phyloP scores from a whole-genome alignment of 2,113 vertebrate genomes.

The Oophaga pumilio region DNA sequence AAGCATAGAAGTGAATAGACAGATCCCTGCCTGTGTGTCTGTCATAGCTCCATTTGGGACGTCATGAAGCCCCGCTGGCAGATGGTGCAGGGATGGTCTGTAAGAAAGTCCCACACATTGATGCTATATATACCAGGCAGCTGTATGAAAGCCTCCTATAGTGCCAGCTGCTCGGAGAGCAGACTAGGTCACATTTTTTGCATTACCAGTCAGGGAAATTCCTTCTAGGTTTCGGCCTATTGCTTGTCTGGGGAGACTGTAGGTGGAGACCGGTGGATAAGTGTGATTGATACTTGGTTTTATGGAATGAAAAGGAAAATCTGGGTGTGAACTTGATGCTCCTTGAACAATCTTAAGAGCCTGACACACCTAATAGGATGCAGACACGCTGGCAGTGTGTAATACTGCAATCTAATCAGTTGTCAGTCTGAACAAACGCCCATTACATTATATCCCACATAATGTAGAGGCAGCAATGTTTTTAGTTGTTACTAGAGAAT shows the following conservation, averaged over 20 bases:
- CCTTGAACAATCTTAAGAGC: slow-evolving; percentile 53
- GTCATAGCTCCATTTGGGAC: slow-evolving; percentile 7
- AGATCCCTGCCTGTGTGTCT: background rate
- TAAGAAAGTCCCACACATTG: background rate
- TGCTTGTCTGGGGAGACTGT: background rate
- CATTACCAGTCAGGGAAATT: slow-evolving; percentile 21
- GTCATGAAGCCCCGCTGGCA: background rate
- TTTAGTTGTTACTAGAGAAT: background rate
- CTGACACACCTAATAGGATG: slow-evolving; percentile 65
- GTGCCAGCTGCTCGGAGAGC: slow-evolving; percentile 1
- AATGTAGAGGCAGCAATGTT: background rate
- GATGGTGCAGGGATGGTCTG: slow-evolving; percentile 4
- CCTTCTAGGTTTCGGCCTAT: background rate
- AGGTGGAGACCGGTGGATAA: slow-evolving; percentile 9
- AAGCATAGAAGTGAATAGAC: background rate
- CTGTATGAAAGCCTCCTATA: background rate
- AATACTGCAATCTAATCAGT: slow-evolving; percentile 59
- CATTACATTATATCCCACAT: background rate
- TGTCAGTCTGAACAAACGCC: background rate
- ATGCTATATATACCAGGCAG: slow-evolving; percentile 31
- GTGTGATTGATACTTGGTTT: slow-evolving; percentile 4
- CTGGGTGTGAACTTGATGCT: slow-evolving; percentile 60
- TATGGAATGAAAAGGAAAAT: slow-evolving; percentile 32
- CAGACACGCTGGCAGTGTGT: slow-evolving; percentile 62
- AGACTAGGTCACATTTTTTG: slow-evolving; percentile 34